phyloP scores from a whole-genome alignment of 2,888 invertebrate species.

The Andrena bicolor region DNA sequence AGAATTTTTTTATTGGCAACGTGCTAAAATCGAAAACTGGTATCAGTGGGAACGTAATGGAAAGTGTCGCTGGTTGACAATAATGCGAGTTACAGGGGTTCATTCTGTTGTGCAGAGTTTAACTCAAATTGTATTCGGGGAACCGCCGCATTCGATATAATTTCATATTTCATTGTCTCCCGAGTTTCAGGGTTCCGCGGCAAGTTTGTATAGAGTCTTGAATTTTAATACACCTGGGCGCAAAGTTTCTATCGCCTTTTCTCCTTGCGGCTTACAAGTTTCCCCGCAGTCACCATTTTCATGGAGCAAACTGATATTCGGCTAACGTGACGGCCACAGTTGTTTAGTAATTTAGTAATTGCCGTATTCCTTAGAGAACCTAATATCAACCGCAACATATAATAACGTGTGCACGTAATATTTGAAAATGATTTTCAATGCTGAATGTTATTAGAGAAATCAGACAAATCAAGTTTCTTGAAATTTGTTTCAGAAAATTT shows the following conservation, averaged over 20 bases:
- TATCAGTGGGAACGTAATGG: not conserved
- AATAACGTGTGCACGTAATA: not conserved
- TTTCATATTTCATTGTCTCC: constrained; percentile 60
- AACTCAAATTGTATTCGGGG: constrained; percentile 35
- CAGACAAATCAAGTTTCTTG: not conserved
- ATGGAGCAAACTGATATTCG: constrained; percentile 36
- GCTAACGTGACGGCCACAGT: not conserved
- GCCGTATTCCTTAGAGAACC: too few species aligned
- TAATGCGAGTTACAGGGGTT: constrained; percentile 8
- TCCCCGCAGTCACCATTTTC: constrained; percentile 18
- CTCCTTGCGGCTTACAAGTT: constrained; percentile 30
- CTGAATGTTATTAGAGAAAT: not conserved
- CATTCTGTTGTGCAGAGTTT: constrained; percentile 25
- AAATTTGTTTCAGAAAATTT: not conserved
- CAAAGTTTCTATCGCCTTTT: constrained; percentile 49
- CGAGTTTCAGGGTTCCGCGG: constrained; percentile 25
- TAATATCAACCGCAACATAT: not conserved
- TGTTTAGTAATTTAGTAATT: not conserved
- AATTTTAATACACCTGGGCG: constrained; percentile 57
- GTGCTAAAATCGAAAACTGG: not conserved
- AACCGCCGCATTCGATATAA: constrained; percentile 46
- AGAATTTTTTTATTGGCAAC: not conserved
- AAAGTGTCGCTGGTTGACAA: not conserved
- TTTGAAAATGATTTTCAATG: not conserved
- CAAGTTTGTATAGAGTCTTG: constrained; percentile 43